Conservation (phyloP, 2,888 invertebrate species). For the Cerastis rubricosa region DNA sequence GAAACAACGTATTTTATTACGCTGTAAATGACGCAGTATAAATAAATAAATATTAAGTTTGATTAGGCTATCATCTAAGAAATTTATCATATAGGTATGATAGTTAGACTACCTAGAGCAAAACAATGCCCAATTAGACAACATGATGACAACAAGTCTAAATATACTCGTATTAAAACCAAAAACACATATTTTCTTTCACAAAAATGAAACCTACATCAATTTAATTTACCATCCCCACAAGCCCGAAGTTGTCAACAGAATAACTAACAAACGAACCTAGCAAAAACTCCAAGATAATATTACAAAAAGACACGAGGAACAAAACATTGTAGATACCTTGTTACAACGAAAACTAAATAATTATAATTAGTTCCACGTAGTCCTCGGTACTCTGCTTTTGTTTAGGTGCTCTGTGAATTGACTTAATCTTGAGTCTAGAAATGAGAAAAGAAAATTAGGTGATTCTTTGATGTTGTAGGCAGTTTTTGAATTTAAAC, state of each 20-base stretch:
- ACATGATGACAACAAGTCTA: too few relatives aligned
- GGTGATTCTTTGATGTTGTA: not conserved
- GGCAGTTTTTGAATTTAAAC: not conserved
- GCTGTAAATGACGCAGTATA: too few relatives aligned
- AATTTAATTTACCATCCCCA: constrained; percentile 29
- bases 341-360: constrained; percentile 32
- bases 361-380: constrained; percentile 49
- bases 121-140: not conserved
- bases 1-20: too few relatives aligned
- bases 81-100: not conserved
- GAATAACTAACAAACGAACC: constrained; percentile 14
- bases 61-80: too few relatives aligned
- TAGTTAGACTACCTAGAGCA: not conserved
- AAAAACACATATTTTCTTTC: not conserved
- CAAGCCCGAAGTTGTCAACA: constrained; percentile 27
- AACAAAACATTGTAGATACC: constrained; percentile 41
- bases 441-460: constrained; percentile 22
- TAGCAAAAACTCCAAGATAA: constrained; percentile 5
- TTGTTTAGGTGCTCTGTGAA: constrained; percentile 24
- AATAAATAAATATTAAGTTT: too few relatives aligned
- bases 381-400: constrained; percentile 7
- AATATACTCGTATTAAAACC: too few relatives aligned
- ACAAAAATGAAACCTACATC: not conserved
- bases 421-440: constrained; percentile 10
- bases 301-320: constrained; percentile 22